Evolutionary conservation across 2,113 vertebrate species (phyloP), one percentile per base, ranked within the genome.

Genomic region (Charina bottae): DNA sequence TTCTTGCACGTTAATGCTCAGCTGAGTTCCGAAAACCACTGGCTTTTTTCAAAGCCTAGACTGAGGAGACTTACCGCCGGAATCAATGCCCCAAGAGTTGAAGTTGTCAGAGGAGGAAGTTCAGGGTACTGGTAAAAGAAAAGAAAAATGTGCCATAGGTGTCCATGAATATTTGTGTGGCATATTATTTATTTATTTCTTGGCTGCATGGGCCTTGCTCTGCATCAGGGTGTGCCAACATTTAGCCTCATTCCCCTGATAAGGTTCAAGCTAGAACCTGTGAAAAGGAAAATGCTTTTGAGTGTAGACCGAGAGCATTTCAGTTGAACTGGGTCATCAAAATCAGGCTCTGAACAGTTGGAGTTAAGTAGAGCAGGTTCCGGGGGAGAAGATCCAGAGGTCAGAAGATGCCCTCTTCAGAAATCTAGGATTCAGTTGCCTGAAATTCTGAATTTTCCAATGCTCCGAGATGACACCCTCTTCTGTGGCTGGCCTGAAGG

Each of bases 61-160:
- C 7, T 55, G 89, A 3, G 55, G 21, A 59, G 33, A 92, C 96
- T 0, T 91, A 97, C 97, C 96, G 95, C 93, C 9, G 97, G 97
- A 90, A 97, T 95, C 91, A 97, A 90, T 53, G 96, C 97, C 64
- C 97, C 96, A 2, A 97, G 92, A 0, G 95, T 96, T 0, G 90
- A 46, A 0, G 97, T 97, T 0, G 96, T 97, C 0, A 97, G 95
- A 0, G 96, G 97, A 4, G 97, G 97, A n/a, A 98, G 95, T 28
- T 97, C 97, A 3, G 96, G 94, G 24, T 97, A 96, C 97, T 97
- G 93, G 2, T 55, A 92, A 23, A n/a, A 59, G 89, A 58, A 3
- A 0, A 93, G n/a, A 46, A 6, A 3, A 26, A 62, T 1, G 1
- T 0, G 0, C 13, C 56, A 6, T 0, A 0, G 23, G 1, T 72